Conservation (phyloP, 2,888 invertebrate species). For the Hypena proboscidalis region DNA sequence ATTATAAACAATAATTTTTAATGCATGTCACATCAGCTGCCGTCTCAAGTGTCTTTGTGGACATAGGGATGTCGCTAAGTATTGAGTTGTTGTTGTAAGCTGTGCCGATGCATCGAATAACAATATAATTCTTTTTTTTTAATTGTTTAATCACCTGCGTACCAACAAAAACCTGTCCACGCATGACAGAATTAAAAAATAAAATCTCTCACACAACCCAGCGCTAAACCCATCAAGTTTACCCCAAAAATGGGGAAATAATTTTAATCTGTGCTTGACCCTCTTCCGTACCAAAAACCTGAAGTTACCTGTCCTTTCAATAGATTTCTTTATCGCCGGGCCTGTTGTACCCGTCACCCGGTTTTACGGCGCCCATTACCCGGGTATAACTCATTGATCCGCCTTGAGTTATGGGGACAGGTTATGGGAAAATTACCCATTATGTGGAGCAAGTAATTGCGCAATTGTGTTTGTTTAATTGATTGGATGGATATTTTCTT, state of each 20-base stretch:
- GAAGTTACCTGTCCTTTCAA: slow-evolving; percentile 46
- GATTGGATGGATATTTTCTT: slow-evolving; percentile 33
- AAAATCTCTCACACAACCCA: too few species aligned
- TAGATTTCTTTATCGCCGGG: slow-evolving; percentile 46
- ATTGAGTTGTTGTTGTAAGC: too few species aligned
- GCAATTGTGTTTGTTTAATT: slow-evolving; percentile 39
- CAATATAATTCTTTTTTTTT: too few species aligned
- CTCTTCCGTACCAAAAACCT: slow-evolving; percentile 27
- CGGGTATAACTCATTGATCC: slow-evolving; percentile 59
- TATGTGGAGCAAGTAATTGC: slow-evolving; percentile 40
- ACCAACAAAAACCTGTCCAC: slow-evolving; percentile 5
- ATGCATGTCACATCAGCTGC: too few species aligned
- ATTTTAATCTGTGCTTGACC: slow-evolving; percentile 39
- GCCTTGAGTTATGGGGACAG: slow-evolving; percentile 45
- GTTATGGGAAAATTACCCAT: slow-evolving; percentile 44
- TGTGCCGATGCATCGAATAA: too few species aligned
- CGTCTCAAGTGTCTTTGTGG: too few species aligned
- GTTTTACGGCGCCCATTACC: slow-evolving; percentile 44
- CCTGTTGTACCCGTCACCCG: slow-evolving; percentile 48
- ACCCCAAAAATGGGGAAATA: slow-evolving; percentile 30
- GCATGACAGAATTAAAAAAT: not conserved
- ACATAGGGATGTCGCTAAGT: too few species aligned
- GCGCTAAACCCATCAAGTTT: not conserved
- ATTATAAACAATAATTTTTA: too few species aligned
- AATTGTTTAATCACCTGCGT: too few species aligned